phyloP scores from a whole-genome alignment of 2,113 vertebrate species.

The Pelusios castaneus region DNA sequence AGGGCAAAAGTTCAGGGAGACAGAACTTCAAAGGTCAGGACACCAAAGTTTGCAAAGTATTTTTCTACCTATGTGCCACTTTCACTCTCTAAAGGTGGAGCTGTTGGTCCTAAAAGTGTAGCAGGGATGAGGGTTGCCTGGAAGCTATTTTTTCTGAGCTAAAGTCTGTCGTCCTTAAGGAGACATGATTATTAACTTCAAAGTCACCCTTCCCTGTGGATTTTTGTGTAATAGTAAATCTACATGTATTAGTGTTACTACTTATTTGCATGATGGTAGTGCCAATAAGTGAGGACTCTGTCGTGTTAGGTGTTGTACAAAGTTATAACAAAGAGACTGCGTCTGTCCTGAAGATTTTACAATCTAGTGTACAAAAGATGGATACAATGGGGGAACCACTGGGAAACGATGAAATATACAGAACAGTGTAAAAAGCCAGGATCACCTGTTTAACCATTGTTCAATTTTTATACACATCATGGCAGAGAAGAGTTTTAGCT shows the following conservation, averaged over 20 bases:
- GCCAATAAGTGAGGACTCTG: not conserved
- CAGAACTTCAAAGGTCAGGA: not conserved
- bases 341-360: not conserved
- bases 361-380: not conserved
- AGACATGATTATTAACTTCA: not conserved
- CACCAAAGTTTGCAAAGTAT: not conserved
- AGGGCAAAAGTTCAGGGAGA: not conserved
- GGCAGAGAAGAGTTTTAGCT: not conserved
- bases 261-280: not conserved
- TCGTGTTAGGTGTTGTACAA: not conserved
- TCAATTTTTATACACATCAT: not conserved
- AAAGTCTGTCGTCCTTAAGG: not conserved
- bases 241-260: not conserved
- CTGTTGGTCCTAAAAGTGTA: rapidly evolving
- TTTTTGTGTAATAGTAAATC: not conserved
- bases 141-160: not conserved
- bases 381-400: not conserved
- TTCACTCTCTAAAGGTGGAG: not conserved
- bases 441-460: not conserved
- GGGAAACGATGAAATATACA: not conserved
- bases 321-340: not conserved
- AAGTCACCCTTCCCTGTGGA: not conserved
- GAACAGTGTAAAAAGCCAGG: not conserved
- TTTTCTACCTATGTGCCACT: not conserved
- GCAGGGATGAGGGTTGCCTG: not conserved